phyloP scores from a whole-genome alignment of 2,797 vertebrate species.

The Fratercula arctica region DNA sequence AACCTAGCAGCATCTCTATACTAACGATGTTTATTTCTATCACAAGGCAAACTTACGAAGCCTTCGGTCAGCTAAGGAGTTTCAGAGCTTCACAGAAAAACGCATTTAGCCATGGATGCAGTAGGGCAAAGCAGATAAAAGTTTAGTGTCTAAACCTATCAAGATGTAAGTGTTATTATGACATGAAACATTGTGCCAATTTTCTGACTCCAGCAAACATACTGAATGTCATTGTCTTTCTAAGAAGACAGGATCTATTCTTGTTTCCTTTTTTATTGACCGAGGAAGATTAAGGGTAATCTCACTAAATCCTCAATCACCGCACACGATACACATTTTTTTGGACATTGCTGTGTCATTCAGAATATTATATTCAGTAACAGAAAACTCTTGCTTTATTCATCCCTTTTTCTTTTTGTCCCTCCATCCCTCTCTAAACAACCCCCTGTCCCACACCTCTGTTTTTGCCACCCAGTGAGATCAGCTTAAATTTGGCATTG shows the following conservation, averaged over 20 bases:
- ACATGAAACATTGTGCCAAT: constrained; percentile 11
- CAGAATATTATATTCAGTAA: not conserved
- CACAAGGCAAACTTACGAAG: not conserved
- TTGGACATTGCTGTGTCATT: constrained; percentile 19
- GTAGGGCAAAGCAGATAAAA: constrained; percentile 5
- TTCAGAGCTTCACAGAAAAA: not conserved
- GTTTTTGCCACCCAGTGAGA: not conserved
- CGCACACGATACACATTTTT: not conserved
- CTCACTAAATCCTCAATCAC: constrained; percentile 60
- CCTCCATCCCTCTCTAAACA: not conserved
- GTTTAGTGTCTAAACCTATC: not conserved
- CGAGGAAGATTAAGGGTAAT: constrained; percentile 62
- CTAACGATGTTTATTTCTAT: not conserved
- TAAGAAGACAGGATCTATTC: constrained; percentile 64
- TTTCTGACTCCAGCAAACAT: not conserved
- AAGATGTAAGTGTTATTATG: not conserved
- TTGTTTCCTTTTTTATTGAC: constrained; percentile 41
- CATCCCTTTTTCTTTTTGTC: not conserved
- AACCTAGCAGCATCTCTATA: not conserved
- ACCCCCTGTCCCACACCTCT: not conserved
- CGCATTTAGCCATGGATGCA: not conserved
- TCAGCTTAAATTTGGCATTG: not conserved
- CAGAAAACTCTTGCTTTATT: not conserved
- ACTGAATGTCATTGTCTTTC: constrained; percentile 63
- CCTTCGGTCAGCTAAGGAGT: not conserved